These are phyloP conservation scores for Manis javanica DNA, from an alignment of 2,797 vertebrate species.

Conservation along the genomic window DNA sequence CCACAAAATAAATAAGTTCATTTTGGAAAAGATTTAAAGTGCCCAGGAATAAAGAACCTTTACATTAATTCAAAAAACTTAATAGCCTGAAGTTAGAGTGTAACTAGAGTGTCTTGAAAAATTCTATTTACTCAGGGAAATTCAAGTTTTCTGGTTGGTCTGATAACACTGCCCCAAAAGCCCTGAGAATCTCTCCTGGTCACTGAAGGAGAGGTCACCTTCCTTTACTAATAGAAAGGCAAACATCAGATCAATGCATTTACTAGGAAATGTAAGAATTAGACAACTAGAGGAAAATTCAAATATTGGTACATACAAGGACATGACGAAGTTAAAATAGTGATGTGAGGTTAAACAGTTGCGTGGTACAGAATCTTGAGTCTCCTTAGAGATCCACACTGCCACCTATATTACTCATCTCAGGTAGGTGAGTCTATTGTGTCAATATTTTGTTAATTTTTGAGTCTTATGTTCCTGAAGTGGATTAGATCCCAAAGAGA, in stretches of 20 bases:
- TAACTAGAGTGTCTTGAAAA: background rate
- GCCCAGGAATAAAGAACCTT: background rate
- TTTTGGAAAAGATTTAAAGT: background rate
- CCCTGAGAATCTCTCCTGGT: background rate
- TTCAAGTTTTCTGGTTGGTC: background rate
- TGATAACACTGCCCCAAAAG: background rate
- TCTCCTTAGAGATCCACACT: background rate
- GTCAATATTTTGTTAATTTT: background rate
- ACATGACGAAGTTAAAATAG: background rate
- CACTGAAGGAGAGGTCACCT: background rate
- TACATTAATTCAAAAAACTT: background rate
- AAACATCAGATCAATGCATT: background rate
- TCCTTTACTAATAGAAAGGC: background rate
- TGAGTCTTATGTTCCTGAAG: background rate
- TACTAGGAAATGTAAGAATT: background rate
- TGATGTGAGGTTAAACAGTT: background rate
- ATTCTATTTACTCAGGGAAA: background rate
- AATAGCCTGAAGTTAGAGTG: background rate
- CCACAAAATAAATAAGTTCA: background rate
- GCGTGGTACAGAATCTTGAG: background rate
- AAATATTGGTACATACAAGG: background rate
- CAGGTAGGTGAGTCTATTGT: background rate
- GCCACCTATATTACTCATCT: background rate
- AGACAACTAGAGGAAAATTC: background rate
- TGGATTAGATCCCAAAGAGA: background rate